Evolutionary conservation across 2,888 invertebrate genomes (phyloP).

Genomic region (Kryphioiulus occultus): DNA sequence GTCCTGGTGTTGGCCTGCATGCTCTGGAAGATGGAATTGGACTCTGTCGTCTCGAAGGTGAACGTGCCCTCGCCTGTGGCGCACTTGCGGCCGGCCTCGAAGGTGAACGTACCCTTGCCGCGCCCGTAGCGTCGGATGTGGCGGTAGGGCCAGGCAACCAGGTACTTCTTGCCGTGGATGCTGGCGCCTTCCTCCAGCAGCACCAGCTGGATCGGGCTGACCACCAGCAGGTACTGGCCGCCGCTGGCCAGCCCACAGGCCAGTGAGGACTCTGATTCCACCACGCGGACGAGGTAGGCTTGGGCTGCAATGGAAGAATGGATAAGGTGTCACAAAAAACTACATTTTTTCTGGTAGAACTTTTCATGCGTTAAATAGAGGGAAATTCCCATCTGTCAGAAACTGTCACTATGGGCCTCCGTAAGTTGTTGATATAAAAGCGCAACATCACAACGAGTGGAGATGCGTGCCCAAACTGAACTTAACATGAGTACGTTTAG

Average conservation of each 20-base stretch:
- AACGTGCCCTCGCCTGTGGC: conserved; percentile 59
- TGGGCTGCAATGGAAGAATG: conserved; percentile 53
- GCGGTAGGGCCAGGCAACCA: conserved; percentile 58
- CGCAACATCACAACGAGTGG: too few relatives aligned
- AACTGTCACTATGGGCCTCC: too few relatives aligned
- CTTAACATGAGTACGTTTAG: too few relatives aligned
- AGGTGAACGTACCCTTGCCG: conserved; percentile 57
- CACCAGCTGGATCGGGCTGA: conserved; percentile 54
- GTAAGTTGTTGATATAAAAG: too few relatives aligned
- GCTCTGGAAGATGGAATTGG: conserved; percentile 52
- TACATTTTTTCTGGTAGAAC: too few relatives aligned
- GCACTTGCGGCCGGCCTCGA: conserved; percentile 61
- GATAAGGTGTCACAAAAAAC: too few relatives aligned
- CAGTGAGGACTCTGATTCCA: conserved; percentile 56
- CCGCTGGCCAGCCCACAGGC: conserved; percentile 55
- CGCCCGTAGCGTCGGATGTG: conserved; percentile 59
- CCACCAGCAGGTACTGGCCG: conserved; percentile 54
- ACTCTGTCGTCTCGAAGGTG: conserved; percentile 51
- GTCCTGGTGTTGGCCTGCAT: conserved; percentile 49
- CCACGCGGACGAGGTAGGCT: conserved; percentile 55
- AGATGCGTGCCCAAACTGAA: too few relatives aligned
- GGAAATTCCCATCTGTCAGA: too few relatives aligned
- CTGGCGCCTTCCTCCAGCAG: conserved; percentile 47
- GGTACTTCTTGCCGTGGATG: conserved; percentile 52
- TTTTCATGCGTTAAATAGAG: too few relatives aligned